These are phyloP conservation scores for Typhlichthys subterraneus DNA, from an alignment of 2,797 vertebrate genomes.

Conservation along the genomic window DNA sequence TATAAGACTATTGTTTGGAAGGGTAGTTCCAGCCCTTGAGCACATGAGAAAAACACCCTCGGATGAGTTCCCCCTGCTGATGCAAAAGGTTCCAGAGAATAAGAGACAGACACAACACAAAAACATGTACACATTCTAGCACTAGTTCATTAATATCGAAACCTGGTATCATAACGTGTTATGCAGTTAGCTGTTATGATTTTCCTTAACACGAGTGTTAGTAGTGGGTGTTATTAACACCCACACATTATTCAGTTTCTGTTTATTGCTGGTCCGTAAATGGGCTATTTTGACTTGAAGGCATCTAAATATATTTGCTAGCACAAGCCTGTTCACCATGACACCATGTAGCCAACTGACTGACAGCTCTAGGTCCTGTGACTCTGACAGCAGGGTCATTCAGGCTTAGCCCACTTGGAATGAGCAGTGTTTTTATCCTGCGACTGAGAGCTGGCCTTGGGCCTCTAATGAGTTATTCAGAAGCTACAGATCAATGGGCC, in stretches of 20 bases:
- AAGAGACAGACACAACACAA: slow-evolving; percentile 3
- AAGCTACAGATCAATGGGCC: slow-evolving; percentile 46
- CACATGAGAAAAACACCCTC: slow-evolving; percentile 25
- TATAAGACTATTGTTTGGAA: neutral
- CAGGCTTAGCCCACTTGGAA: neutral
- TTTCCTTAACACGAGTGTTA: too few relatives aligned
- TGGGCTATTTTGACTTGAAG: slow-evolving; percentile 3
- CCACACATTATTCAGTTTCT: too few relatives aligned
- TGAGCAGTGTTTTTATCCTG: slow-evolving; percentile 13
- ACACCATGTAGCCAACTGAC: neutral
- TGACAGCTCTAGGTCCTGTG: neutral
- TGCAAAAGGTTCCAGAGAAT: slow-evolving; percentile 10
- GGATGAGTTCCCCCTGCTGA: slow-evolving; percentile 13
- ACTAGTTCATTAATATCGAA: slow-evolving; percentile 25
- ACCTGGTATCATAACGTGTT: neutral
- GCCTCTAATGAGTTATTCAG: slow-evolving; percentile 54
- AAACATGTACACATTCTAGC: slow-evolving; percentile 28
- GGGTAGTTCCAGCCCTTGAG: too few relatives aligned
- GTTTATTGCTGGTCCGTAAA: neutral
- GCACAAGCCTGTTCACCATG: neutral
- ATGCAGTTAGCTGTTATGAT: neutral
- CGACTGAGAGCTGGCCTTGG: slow-evolving; percentile 3
- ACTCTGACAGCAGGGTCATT: neutral
- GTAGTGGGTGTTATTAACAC: too few relatives aligned
- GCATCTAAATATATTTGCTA: neutral